A percentile compares a stretch with the other conserved stretches of the same genome.
Conservation (phyloP, 2,797 vertebrate genomes). For the Alca torda region DNA sequence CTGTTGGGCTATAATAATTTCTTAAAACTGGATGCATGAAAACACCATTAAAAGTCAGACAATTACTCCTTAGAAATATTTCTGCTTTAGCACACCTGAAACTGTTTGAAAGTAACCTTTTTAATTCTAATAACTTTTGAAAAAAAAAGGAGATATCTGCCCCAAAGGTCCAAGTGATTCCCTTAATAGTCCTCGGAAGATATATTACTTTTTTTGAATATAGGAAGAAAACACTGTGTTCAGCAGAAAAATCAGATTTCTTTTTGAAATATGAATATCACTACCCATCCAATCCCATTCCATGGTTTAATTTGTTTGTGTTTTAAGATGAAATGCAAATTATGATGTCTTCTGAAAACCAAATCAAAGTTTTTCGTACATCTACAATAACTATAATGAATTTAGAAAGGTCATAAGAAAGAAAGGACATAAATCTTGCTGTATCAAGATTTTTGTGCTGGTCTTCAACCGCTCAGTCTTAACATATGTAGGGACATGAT, state of each 20-base stretch:
- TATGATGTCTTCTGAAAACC: neutral
- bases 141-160: neutral
- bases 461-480: neutral
- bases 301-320: neutral
- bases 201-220: neutral
- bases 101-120: neutral
- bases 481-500: neutral
- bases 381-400: neutral
- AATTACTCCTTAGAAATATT: neutral
- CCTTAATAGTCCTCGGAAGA: neutral
- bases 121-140: neutral
- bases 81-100: neutral
- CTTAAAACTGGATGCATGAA: neutral
- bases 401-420: neutral
- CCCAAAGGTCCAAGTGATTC: neutral
- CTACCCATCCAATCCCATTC: neutral
- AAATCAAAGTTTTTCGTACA: neutral
- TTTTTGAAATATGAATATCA: neutral
- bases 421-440: neutral
- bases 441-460: neutral
- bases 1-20: neutral
- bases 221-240: neutral
- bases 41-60: neutral
- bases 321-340: neutral
- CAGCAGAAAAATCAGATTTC: neutral